These are phyloP conservation scores for Cryptus armator DNA, from an alignment of 2,888 invertebrate genomes.

Conservation along the genomic window DNA sequence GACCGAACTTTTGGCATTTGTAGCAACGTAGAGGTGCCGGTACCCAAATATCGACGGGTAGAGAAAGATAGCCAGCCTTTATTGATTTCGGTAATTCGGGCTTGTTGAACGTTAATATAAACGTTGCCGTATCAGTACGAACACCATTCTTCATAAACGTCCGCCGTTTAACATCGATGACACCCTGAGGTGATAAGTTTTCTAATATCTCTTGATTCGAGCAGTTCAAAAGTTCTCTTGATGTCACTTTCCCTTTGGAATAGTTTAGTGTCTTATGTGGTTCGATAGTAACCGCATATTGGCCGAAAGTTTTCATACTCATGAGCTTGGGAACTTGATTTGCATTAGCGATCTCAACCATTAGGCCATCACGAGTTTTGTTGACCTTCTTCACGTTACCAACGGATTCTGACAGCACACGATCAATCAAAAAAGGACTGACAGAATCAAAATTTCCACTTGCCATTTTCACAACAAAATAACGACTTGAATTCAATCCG, in stretches of 20 bases:
- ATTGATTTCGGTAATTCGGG: neutral
- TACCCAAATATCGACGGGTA: neutral
- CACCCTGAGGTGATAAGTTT: neutral
- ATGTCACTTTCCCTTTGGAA: neutral
- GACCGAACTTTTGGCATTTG: slow-evolving; percentile 62
- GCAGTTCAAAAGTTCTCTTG: neutral
- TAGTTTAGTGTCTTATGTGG: neutral
- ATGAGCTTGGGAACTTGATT: neutral
- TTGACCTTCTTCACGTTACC: neutral
- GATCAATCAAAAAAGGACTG: neutral
- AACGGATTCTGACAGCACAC: neutral
- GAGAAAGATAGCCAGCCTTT: neutral
- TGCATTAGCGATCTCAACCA: neutral
- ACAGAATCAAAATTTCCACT: neutral
- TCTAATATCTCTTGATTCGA: slow-evolving; percentile 5
- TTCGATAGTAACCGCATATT: neutral
- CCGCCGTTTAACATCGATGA: neutral
- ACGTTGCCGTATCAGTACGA: neutral
- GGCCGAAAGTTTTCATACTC: neutral
- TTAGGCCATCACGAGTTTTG: neutral
- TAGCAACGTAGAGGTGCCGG: neutral
- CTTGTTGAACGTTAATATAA: neutral
- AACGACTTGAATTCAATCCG: no score
- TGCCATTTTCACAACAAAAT: no score
- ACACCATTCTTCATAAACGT: neutral